Conservation (phyloP, 2,797 vertebrate genomes). For the Loris lydekkerianus region DNA sequence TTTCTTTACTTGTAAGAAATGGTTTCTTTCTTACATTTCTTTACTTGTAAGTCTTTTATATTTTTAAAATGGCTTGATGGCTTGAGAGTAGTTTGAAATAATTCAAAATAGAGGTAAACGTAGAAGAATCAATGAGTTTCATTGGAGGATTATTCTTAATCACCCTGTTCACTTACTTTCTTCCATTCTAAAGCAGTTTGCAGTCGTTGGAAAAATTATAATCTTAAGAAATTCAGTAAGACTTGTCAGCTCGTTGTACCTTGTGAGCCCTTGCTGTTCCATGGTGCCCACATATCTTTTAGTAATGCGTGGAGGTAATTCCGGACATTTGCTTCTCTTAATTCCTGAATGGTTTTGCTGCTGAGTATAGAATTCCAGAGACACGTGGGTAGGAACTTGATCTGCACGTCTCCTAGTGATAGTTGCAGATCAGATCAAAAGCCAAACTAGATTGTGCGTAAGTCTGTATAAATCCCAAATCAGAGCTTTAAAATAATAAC, state of each 20-base stretch:
- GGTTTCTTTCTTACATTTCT: not conserved
- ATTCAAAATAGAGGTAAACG: slow-evolving; percentile 57
- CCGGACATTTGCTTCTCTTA: slow-evolving; percentile 50
- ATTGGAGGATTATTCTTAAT: not conserved
- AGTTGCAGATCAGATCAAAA: slow-evolving; percentile 65
- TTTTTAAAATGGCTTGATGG: slow-evolving; percentile 59
- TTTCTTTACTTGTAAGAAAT: no score
- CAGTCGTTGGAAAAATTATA: not conserved
- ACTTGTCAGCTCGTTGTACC: slow-evolving; percentile 39
- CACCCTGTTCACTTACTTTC: slow-evolving; percentile 1
- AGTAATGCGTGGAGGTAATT: slow-evolving; percentile 8
- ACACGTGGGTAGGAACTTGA: slow-evolving; percentile 52
- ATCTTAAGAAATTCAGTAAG: slow-evolving; percentile 40
- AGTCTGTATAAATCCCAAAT: slow-evolving; percentile 74
- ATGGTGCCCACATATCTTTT: not conserved
- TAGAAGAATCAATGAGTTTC: slow-evolving; percentile 48
- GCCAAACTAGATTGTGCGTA: slow-evolving; percentile 55
- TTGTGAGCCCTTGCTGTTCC: not conserved
- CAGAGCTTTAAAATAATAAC: slow-evolving; percentile 75
- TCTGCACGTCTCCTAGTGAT: slow-evolving; percentile 60
- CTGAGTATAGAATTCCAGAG: slow-evolving; percentile 60
- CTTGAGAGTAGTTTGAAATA: slow-evolving; percentile 62
- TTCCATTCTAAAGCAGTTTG: not conserved
- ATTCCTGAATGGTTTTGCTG: slow-evolving; percentile 37
- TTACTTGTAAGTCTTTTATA: slow-evolving; percentile 20